Evolutionary conservation across 2,888 invertebrate genomes (phyloP), one percentile per base, ranked within the genome.

Genomic region (Axea sp.): DNA sequence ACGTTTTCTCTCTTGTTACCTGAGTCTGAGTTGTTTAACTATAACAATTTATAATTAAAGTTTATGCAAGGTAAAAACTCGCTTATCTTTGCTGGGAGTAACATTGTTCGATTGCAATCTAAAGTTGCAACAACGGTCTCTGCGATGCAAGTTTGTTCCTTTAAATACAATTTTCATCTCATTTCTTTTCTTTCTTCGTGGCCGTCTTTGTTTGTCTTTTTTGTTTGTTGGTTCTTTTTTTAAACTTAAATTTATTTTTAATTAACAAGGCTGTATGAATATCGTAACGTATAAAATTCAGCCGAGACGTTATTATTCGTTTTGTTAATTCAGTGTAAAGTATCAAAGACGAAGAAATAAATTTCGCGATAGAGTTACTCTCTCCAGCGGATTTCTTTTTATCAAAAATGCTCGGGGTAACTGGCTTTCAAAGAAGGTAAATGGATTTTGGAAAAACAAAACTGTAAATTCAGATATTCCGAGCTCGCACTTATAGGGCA

Each of bases 41-140:
- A n/a, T 43, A 57, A 57, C 57, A 57, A 57, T 57, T 57, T 57
- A 57, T 43, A 57, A 57, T 57, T 43, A 57, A 57, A 31, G 41
- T 43, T 57, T 57, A 41, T 31, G 55, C 7, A 30, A 30, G 22
- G 39, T 19, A 55, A 39, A 55, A 55, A 55, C 55, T 55, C 41
- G 12, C 19, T 30, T 41, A 55, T 39, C 55, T 55, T 41, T 8
- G 6, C n/a, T n/a, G n/a, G n/a, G n/a, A n/a, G 41, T 55, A 37
- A 37, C 9, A 26, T 26, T 37, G 37, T 28, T 53, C 37, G 53
- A 53, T 53, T 53, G 37, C 28, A 37, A 53, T 37, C 35, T 35
- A 24, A 35, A 51, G 35, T 51, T 35, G 6, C n/a, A 9, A 8
- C 6, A 30, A 47, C 15, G 3, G 35, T 35, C 26, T 47, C 31